phyloP scores from a whole-genome alignment of 1,140 invertebrate genomes.

The Lucilia cuprina region DNA sequence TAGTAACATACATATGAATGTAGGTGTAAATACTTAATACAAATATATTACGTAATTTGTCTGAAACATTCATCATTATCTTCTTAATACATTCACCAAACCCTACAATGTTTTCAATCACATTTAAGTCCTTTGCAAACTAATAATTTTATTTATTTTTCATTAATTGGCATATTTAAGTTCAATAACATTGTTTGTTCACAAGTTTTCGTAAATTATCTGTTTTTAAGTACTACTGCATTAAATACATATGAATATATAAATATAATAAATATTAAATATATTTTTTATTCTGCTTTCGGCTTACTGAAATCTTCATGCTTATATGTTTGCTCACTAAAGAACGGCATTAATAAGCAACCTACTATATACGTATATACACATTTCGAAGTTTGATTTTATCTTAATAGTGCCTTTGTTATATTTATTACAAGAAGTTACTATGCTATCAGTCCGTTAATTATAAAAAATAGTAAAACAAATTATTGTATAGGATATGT shows the following conservation, averaged over 20 bases:
- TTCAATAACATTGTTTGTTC: background rate
- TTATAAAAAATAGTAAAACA: too few species aligned
- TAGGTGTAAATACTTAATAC: too few species aligned
- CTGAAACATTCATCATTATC: background rate
- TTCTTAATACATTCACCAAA: background rate
- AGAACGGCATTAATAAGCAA: background rate
- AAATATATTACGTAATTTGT: background rate
- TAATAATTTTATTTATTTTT: background rate
- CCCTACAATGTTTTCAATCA: background rate
- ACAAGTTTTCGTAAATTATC: constrained; percentile 17
- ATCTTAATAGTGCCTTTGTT: too few species aligned
- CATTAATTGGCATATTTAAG: background rate
- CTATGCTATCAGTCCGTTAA: too few species aligned
- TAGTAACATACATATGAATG: too few species aligned
- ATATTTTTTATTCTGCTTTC: background rate
- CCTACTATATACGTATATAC: too few species aligned
- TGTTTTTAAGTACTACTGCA: background rate
- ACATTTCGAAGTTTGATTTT: too few species aligned
- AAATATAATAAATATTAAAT: background rate
- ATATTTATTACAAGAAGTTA: too few species aligned
- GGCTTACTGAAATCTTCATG: constrained; percentile 6
- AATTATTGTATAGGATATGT: too few species aligned
- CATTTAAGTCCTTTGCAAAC: background rate
- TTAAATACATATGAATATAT: background rate
- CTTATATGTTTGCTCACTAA: background rate